Evolutionary conservation across 30 jellyfish, hydroid and myxozoan genomes (phyloP).

Genomic region (Hydractinia symbiolongicarpus): DNA sequence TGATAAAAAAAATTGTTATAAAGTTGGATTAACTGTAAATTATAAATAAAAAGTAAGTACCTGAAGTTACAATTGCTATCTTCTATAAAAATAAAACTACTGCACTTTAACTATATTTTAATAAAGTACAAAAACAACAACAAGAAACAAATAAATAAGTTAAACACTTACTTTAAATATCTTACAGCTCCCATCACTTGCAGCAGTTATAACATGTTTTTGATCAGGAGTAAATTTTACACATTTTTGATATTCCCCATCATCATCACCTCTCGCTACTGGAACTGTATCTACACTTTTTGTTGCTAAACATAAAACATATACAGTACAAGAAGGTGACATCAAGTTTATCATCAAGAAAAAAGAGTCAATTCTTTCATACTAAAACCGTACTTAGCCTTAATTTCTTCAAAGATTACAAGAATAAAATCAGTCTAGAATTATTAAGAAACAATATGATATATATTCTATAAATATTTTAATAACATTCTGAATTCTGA

Average conservation of each 20-base stretch:
- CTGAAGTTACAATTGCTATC: not conserved
- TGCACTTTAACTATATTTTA: not conserved
- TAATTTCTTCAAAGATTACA: too few relatives aligned
- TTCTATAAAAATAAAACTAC: not conserved
- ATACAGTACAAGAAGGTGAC: too few relatives aligned
- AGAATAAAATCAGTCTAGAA: too few relatives aligned
- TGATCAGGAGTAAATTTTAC: conserved; percentile 68
- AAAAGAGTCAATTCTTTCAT: too few relatives aligned
- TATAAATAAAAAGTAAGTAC: too few relatives aligned
- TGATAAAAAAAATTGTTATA: not conserved
- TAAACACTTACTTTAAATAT: conserved; percentile 47
- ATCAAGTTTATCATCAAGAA: too few relatives aligned
- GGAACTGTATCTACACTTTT: conserved; percentile 34
- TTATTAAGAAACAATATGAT: too few relatives aligned
- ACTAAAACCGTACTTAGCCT: too few relatives aligned
- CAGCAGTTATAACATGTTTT: conserved; percentile 53
- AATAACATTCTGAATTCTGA: too few relatives aligned
- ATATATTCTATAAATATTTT: too few relatives aligned
- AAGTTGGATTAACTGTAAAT: not conserved
- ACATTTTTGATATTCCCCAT: conserved; percentile 83
- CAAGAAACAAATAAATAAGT: not conserved
- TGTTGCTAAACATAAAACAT: too few relatives aligned
- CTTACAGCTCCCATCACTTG: conserved; percentile 64
- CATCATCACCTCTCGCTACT: conserved; percentile 60
- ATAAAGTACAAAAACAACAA: not conserved